Conservation (phyloP, 2,113 vertebrate genomes). For the Ptyas mucosa region DNA sequence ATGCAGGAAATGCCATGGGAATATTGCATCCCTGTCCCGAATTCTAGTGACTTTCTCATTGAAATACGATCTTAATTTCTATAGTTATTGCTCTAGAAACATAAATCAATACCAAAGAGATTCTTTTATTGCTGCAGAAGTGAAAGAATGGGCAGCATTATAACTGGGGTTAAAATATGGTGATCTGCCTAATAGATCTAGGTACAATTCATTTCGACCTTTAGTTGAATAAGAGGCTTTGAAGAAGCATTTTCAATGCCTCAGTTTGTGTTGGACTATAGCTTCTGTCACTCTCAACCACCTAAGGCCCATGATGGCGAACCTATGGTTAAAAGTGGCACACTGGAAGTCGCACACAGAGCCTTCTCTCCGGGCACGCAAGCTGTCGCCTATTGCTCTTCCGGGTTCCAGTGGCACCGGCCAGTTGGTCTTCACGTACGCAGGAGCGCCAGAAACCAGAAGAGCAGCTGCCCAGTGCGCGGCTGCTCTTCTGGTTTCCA, state of each 20-base stretch:
- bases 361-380: too few relatives aligned
- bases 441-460: too few relatives aligned
- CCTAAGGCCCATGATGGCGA: too few relatives aligned
- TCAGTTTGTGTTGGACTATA: neutral
- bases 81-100: neutral
- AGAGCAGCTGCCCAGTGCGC: too few relatives aligned
- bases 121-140: neutral
- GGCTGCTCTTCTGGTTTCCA: too few relatives aligned
- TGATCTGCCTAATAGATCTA: constrained; percentile 3
- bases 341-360: too few relatives aligned
- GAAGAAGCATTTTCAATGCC: constrained; percentile 25
- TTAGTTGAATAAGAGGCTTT: constrained; percentile 40
- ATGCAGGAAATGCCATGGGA: neutral
- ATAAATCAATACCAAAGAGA: neutral
- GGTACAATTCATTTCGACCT: constrained; percentile 12
- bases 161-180: neutral
- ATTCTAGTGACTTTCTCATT: neutral
- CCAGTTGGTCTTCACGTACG: too few relatives aligned
- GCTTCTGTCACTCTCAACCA: neutral
- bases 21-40: neutral
- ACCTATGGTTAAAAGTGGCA: too few relatives aligned
- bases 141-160: neutral
- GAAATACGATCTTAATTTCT: neutral
- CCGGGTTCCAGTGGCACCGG: too few relatives aligned
- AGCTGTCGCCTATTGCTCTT: too few relatives aligned